Conservation (phyloP, 1,140 invertebrate species). For the Apis mellifera region DNA sequence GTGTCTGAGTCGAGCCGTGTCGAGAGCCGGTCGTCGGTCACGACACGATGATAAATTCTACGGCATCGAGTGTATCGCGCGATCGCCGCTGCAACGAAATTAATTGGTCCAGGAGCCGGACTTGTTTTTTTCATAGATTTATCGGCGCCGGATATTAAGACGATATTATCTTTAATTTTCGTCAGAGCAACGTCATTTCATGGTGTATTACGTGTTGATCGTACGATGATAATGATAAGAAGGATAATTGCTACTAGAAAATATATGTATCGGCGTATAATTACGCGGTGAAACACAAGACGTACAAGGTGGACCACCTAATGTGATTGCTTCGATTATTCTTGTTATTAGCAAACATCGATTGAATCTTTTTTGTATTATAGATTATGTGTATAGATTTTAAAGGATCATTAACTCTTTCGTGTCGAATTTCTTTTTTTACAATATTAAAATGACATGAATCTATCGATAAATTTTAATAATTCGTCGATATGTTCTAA, state of each 20-base stretch:
- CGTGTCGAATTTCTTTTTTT: no score
- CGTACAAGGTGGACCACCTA: no score
- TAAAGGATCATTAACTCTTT: no score
- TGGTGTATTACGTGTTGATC: conserved; percentile 1
- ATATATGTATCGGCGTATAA: conserved; percentile 9
- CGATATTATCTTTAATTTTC: conserved; percentile 39
- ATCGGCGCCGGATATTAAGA: not conserved
- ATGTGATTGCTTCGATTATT: no score
- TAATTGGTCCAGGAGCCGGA: conserved; percentile 9
- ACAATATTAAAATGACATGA: no score
- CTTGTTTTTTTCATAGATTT: not conserved
- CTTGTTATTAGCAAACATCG: no score
- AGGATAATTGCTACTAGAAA: conserved; percentile 52
- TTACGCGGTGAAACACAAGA: no score
- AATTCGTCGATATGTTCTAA: no score
- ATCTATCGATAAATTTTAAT: no score
- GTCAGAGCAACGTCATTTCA: no score
- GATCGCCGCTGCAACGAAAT: not conserved
- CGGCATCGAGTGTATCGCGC: not conserved
- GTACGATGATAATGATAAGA: conserved; percentile 26
- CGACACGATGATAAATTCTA: not conserved
- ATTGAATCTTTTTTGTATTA: no score
- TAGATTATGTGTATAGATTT: no score
- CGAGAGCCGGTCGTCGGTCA: not conserved
- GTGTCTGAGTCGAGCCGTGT: not conserved